phyloP scores from a whole-genome alignment of 2,113 vertebrate genomes.

The Microcebus tavaratra region DNA sequence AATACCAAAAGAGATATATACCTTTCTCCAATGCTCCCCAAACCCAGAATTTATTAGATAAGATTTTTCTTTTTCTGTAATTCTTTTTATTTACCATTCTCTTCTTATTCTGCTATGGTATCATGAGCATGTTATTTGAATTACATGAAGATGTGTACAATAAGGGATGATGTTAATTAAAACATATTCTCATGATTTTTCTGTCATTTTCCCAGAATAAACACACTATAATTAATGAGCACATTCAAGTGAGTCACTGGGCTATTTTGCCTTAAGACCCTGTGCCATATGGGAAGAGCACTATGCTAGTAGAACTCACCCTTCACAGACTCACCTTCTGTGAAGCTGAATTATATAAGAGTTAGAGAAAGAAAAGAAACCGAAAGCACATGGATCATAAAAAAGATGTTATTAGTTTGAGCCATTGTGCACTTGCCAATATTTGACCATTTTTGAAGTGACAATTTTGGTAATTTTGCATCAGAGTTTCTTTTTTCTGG shows the following conservation, averaged over 20 bases:
- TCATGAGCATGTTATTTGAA: background rate
- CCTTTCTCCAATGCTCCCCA: background rate
- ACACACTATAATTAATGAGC: background rate
- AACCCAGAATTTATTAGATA: background rate
- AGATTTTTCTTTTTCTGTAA: background rate
- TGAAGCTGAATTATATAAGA: background rate
- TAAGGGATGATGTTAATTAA: background rate
- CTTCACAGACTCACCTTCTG: background rate
- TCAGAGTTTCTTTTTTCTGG: constrained; percentile 2
- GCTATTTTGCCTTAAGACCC: background rate
- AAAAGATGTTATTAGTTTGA: background rate
- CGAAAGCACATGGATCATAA: background rate
- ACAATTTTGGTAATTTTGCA: background rate
- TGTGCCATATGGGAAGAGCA: background rate
- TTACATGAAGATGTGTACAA: background rate
- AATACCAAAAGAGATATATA: background rate
- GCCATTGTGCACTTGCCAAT: background rate
- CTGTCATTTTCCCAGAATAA: background rate
- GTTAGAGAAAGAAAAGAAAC: background rate
- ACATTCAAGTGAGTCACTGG: background rate
- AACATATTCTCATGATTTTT: background rate
- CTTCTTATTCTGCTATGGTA: background rate
- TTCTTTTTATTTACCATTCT: background rate
- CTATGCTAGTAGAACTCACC: background rate
- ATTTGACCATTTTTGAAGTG: background rate